Evolutionary conservation across 2,113 vertebrate species (phyloP), one percentile per base, ranked within the genome.

Genomic region (Pangasianodon hypophthalmus): DNA sequence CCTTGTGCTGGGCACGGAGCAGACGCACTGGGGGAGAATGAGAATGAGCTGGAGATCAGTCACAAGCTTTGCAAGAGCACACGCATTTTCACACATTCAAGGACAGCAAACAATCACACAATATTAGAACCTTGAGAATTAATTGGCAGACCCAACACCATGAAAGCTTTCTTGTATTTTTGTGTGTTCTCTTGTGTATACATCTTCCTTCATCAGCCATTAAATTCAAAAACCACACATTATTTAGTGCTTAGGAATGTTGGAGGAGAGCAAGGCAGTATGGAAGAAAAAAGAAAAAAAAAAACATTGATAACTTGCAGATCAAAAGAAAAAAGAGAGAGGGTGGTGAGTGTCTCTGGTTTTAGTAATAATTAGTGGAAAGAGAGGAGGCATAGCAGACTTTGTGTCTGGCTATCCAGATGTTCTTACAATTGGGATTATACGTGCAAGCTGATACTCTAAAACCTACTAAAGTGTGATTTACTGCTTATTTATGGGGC

Each of bases 1-100:
- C 89, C 87, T 89, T 92, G 92, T 92, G 85, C 89, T 83, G 92
- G 83, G 83, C 89, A 92, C 81, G 69, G 77, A 79, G 71, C 81
- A 87, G 83, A 86, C 85, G 85, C 54, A 77, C 60, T 75, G 75
- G 89, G 82, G 87, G 85, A 88, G 92, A 91, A 92, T 92, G 77
- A 73, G 83, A 92, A 92, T 92, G 89, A 92, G 86, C 75, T 84
- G 11, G 85, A 75, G 87, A 87, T 29, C 88, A 89, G 81, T 69
- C 54, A 71, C 44, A 14, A 62, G 81, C 77, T 19, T 81, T 37
- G 32, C 44, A 81, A 60, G 37, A 79, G 26, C 84, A 71, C 86
- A 89, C 56, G 60, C 84, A 87, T 58, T 48, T 48, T 52, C 77
- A 86, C 86, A 71, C 84, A 84, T 79, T 88, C 87, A 73, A 89